These are phyloP conservation scores for Cephus runcator DNA, from an alignment of 2,888 invertebrate genomes.

Conservation along the genomic window DNA sequence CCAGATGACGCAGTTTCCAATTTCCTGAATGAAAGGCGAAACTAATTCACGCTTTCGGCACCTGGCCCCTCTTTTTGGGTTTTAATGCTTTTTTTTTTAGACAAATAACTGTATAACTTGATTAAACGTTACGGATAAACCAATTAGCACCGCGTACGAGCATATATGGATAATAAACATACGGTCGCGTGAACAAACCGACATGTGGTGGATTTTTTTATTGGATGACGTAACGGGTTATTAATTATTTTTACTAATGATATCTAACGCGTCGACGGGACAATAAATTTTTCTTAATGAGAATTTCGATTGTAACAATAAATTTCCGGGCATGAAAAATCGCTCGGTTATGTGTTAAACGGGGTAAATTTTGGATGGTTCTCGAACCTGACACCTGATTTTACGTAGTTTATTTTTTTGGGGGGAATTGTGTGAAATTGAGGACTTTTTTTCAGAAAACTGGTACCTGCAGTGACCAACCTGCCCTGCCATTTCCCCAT, in stretches of 20 bases:
- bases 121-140: not conserved
- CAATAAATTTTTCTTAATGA: not conserved
- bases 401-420: not conserved
- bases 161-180: not conserved
- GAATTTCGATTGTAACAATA: not conserved
- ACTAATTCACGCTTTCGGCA: slow-evolving; percentile 52
- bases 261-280: not conserved
- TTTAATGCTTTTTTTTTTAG: slow-evolving; percentile 20
- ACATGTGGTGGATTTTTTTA: not conserved
- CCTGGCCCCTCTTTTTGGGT: slow-evolving; percentile 39
- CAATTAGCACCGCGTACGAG: not conserved
- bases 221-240: not conserved
- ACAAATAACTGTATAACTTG: not conserved
- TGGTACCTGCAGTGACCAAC: slow-evolving; percentile 61
- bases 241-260: not conserved
- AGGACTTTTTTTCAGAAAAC: not conserved
- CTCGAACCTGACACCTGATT: not conserved
- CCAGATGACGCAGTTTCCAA: slow-evolving; percentile 62
- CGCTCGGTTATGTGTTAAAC: not conserved
- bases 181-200: not conserved
- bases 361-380: not conserved
- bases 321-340: not conserved
- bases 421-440: slow-evolving; percentile 26
- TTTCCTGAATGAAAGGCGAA: slow-evolving; percentile 57
- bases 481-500: slow-evolving; percentile 41